phyloP scores from a whole-genome alignment of 2,888 invertebrate genomes.

The Orthonychiurus folsomi region DNA sequence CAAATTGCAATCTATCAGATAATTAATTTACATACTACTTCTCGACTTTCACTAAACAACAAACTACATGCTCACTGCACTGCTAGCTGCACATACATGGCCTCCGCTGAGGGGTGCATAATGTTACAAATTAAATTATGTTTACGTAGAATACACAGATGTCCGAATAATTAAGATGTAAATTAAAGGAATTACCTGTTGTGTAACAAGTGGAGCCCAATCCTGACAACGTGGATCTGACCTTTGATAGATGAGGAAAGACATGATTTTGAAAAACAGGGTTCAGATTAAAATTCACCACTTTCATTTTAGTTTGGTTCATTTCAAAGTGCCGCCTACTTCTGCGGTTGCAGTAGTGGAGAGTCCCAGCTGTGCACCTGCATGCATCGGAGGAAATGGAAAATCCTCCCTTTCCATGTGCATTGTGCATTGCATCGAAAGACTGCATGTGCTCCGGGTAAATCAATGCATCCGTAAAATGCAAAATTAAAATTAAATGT shows the following conservation, averaged over 20 bases:
- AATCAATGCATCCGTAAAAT: too few species aligned
- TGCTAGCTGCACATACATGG: too few species aligned
- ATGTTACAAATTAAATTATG: constrained; percentile 9
- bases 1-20: constrained; percentile 53
- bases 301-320: not conserved
- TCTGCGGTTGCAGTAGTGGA: not conserved
- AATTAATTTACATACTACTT: too few species aligned
- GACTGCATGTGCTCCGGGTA: too few species aligned
- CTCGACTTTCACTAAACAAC: too few species aligned
- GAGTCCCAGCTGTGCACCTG: not conserved
- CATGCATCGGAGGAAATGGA: too few species aligned
- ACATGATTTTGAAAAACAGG: constrained; percentile 22
- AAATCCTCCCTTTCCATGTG: too few species aligned
- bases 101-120: not conserved
- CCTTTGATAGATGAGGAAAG: constrained; percentile 39
- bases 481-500: too few species aligned
- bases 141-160: not conserved
- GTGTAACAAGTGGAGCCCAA: constrained; percentile 72
- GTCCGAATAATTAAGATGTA: constrained; percentile 3
- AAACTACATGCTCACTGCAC: too few species aligned
- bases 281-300: not conserved
- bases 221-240: constrained; percentile 58
- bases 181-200: constrained; percentile 54
- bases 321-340: constrained; percentile 2
- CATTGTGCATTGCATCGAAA: too few species aligned